A percentile compares a stretch with the other conserved stretches of the same genome.
Conservation (phyloP, 2,888 invertebrate species). For the Aradus depressus region DNA sequence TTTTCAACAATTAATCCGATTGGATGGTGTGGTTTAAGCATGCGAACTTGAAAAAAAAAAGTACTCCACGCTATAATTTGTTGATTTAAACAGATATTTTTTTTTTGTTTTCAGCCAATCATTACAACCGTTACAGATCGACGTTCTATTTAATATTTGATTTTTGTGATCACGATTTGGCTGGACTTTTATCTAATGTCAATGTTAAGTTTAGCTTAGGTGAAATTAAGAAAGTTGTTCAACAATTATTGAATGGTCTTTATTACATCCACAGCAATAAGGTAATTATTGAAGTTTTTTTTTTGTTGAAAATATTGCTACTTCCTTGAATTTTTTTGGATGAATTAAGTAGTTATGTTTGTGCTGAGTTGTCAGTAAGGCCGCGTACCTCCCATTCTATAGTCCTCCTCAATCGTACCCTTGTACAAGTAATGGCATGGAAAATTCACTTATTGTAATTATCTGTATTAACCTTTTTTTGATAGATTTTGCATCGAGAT, state of each 20-base stretch:
- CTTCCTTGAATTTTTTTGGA: background rate
- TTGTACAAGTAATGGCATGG: background rate
- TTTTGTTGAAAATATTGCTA: background rate
- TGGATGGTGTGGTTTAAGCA: too few relatives aligned
- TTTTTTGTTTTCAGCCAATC: constrained; percentile 39
- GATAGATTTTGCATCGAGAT: constrained; percentile 75
- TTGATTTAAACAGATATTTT: too few relatives aligned
- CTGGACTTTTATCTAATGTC: constrained; percentile 86
- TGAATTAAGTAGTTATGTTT: background rate
- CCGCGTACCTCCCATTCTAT: too few relatives aligned
- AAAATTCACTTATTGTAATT: too few relatives aligned
- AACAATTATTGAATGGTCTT: constrained; percentile 74
- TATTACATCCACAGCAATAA: constrained; percentile 96
- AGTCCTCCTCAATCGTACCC: background rate
- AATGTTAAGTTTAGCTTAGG: constrained; percentile 93
- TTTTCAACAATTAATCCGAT: too few relatives aligned
- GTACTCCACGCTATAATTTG: too few relatives aligned
- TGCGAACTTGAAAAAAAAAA: too few relatives aligned
- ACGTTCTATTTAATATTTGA: constrained; percentile 96
- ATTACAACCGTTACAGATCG: constrained; percentile 64
- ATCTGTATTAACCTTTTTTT: background rate
- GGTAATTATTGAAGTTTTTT: constrained; percentile 36
- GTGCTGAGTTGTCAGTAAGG: background rate
- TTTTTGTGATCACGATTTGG: constrained; percentile 96
- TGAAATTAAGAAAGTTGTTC: constrained; percentile 91